Conservation (phyloP, 2,797 vertebrate species). For the Remorina albescens region DNA sequence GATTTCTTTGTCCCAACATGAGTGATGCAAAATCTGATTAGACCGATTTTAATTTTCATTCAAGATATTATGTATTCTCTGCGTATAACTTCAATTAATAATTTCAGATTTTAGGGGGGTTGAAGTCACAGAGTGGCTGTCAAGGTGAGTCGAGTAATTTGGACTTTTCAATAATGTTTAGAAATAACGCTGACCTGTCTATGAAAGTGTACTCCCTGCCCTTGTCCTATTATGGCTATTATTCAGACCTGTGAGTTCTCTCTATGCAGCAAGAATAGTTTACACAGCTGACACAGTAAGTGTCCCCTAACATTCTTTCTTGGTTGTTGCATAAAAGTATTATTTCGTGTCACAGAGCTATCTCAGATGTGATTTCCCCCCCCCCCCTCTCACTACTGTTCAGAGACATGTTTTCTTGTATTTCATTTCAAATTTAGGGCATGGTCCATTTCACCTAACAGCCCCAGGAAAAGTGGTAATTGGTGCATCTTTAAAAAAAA, state of each 20-base stretch:
- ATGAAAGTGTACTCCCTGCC: slow-evolving; percentile 34
- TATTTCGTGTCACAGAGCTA: slow-evolving; percentile 17
- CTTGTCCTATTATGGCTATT: slow-evolving; percentile 39
- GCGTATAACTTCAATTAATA: slow-evolving; percentile 1
- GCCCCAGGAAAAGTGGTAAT: slow-evolving; percentile 31
- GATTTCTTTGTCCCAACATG: slow-evolving; percentile 21
- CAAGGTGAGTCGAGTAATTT: slow-evolving; percentile 54
- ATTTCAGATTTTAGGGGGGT: slow-evolving; percentile 29
- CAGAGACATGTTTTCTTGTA: slow-evolving; percentile 1
- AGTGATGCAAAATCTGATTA: slow-evolving; percentile 30
- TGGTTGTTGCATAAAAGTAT: slow-evolving; percentile 28
- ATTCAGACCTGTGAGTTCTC: slow-evolving; percentile 36
- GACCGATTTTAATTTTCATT: slow-evolving; percentile 35
- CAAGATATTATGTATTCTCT: slow-evolving; percentile 23
- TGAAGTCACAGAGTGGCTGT: slow-evolving; percentile 25
- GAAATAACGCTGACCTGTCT: slow-evolving; percentile 26
- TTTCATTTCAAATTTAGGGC: slow-evolving; percentile 22
- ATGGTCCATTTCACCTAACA: slow-evolving; percentile 37
- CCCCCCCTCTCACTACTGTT: slow-evolving; percentile 4
- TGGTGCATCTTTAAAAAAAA: slow-evolving; percentile 18
- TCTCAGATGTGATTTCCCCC: neutral
- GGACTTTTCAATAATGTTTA: slow-evolving; percentile 52
- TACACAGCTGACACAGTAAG: slow-evolving; percentile 6
- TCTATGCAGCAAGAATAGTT: slow-evolving; percentile 12
- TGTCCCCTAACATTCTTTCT: slow-evolving; percentile 22